Evolutionary conservation across 1,140 invertebrate species (phyloP).

Genomic region (Proctacanthus coquilletti): DNA sequence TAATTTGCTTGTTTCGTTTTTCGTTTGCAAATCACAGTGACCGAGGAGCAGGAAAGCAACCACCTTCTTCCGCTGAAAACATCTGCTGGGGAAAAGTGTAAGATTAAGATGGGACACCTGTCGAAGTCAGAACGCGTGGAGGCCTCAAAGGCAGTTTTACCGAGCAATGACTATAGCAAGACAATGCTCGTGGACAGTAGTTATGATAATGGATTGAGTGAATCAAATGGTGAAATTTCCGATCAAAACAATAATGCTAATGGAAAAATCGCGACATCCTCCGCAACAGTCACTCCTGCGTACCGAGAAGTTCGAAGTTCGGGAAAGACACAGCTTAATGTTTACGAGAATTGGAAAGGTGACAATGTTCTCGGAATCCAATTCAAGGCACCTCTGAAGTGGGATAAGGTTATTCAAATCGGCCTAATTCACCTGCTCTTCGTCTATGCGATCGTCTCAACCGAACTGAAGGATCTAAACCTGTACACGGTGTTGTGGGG

Average conservation of each 20-base stretch:
- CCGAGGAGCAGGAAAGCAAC: neutral
- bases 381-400: slow-evolving; percentile 27
- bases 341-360: slow-evolving; percentile 17
- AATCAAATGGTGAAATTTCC: neutral
- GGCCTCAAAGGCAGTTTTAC: slow-evolving; percentile 15
- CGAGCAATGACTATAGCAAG: slow-evolving; percentile 12
- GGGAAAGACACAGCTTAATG: neutral
- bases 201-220: neutral
- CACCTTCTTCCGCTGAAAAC: neutral
- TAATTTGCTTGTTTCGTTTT: too few relatives aligned
- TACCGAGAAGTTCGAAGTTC: neutral
- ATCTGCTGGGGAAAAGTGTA: neutral
- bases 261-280: slow-evolving; percentile 13
- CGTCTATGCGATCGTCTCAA: slow-evolving; percentile 12
- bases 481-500: slow-evolving; percentile 15
- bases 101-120: slow-evolving; percentile 27
- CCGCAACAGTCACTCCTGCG: slow-evolving; percentile 1
- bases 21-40: too few relatives aligned
- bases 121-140: slow-evolving; percentile 21
- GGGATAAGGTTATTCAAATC: slow-evolving; percentile 30
- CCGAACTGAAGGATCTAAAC: slow-evolving; percentile 14
- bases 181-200: slow-evolving; percentile 12
- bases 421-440: slow-evolving; percentile 19
- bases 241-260: neutral
- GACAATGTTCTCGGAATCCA: slow-evolving; percentile 18